Conservation (phyloP, 2,888 invertebrate genomes). For the Branchipolynoe longqiensis region DNA sequence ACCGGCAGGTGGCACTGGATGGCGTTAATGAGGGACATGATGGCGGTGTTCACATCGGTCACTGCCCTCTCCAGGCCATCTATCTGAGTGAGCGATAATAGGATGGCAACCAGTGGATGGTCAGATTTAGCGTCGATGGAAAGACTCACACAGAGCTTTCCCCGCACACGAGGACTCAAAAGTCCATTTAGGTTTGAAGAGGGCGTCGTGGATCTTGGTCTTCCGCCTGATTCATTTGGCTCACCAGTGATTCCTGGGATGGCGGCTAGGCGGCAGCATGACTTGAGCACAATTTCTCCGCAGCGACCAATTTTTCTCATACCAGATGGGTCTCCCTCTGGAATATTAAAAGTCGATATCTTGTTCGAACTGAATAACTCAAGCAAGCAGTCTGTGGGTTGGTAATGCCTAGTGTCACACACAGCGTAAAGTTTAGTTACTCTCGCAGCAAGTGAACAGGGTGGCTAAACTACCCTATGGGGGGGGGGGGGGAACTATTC, state of each 20-base stretch:
- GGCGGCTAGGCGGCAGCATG: slow-evolving; percentile 45
- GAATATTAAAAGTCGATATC: no score
- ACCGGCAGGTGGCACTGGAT: slow-evolving; percentile 46
- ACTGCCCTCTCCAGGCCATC: slow-evolving; percentile 36
- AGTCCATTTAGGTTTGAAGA: slow-evolving; percentile 37
- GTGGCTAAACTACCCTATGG: no score
- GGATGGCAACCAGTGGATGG: slow-evolving; percentile 38
- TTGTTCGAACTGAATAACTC: no score
- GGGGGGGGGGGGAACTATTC: no score
- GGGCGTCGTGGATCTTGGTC: slow-evolving; percentile 24
- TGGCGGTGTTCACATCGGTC: slow-evolving; percentile 34
- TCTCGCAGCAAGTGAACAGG: no score
- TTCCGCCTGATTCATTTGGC: background rate
- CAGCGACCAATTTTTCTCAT: slow-evolving; percentile 44
- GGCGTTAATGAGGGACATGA: slow-evolving; percentile 29
- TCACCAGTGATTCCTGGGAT: slow-evolving; percentile 45
- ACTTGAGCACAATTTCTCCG: slow-evolving; percentile 50
- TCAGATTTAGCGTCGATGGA: slow-evolving; percentile 45
- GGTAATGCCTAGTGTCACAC: no score
- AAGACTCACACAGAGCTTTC: slow-evolving; percentile 34
- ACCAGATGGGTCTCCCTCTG: slow-evolving; percentile 30
- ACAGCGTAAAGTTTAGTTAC: no score
- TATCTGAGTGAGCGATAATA: slow-evolving; percentile 20
- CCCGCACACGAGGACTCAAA: slow-evolving; percentile 9
- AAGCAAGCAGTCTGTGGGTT: no score